These are phyloP conservation scores for Erinaceus europaeus DNA, from an alignment of 2,113 vertebrate species.

Conservation along the genomic window DNA sequence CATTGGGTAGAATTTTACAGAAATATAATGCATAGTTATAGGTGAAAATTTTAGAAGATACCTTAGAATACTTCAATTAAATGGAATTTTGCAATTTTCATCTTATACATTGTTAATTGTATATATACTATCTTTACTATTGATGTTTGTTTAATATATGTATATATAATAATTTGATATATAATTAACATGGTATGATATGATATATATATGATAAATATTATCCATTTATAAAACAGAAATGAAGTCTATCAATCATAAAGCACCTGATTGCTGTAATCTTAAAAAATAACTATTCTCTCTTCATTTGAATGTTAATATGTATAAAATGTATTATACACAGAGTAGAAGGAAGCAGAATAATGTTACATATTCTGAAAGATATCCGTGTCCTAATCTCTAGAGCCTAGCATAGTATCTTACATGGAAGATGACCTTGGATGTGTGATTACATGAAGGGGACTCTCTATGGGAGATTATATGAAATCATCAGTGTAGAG, in stretches of 20 bases:
- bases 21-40: background rate
- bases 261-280: background rate
- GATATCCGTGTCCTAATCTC: too few species aligned
- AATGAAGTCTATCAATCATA: background rate
- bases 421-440: background rate
- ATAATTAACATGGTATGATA: background rate
- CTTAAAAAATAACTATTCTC: background rate
- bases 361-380: too few species aligned
- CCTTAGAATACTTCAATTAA: background rate
- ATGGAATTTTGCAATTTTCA: background rate
- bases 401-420: background rate
- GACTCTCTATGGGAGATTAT: background rate
- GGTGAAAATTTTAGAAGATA: background rate
- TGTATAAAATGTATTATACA: background rate
- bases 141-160: too few species aligned
- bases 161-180: background rate
- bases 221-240: background rate
- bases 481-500: background rate
- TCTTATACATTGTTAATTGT: too few species aligned
- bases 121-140: too few species aligned
- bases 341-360: too few species aligned
- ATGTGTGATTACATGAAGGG: background rate
- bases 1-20: background rate
- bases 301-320: background rate
- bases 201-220: background rate